Conservation (phyloP, 2,113 vertebrate species). For the Eleginops maclovinus region DNA sequence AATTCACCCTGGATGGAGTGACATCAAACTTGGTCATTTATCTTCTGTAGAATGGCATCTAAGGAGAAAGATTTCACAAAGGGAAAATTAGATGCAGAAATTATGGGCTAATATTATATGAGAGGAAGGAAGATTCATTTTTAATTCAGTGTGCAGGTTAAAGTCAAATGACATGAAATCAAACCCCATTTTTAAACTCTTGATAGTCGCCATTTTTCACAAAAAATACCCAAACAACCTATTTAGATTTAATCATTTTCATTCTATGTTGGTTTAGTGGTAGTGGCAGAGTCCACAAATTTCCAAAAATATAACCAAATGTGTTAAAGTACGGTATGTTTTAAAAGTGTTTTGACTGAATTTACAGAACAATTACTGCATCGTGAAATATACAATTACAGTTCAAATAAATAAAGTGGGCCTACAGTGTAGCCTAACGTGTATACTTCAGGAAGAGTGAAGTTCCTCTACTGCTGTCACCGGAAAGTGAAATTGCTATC, state of each 20-base stretch:
- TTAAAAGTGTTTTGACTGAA: no score
- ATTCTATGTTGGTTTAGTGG: no score
- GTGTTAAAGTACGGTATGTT: no score
- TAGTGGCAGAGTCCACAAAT: no score
- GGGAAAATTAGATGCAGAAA: slow-evolving; percentile 1
- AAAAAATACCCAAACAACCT: no score
- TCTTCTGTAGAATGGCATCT: slow-evolving; percentile 97
- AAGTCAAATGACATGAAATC: background rate
- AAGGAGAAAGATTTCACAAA: slow-evolving; percentile 21
- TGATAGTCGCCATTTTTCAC: background rate
- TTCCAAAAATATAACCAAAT: no score
- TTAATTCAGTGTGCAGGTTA: background rate
- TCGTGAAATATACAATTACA: no score
- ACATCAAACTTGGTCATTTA: slow-evolving; percentile 98
- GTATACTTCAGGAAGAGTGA: slow-evolving; percentile 10
- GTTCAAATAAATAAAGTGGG: no score
- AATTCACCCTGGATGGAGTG: slow-evolving; percentile 92
- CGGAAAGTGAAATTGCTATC: no score
- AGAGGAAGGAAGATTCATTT: background rate
- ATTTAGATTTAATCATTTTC: no score
- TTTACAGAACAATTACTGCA: no score
- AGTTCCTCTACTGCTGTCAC: slow-evolving; percentile 6
- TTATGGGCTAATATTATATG: background rate
- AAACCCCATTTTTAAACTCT: background rate
- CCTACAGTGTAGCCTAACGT: no score